Percentiles rank a stretch among this genome's conserved stretches.
Conservation (phyloP, 2,113 vertebrate species). For the Cyphomyrus plagiostoma region DNA sequence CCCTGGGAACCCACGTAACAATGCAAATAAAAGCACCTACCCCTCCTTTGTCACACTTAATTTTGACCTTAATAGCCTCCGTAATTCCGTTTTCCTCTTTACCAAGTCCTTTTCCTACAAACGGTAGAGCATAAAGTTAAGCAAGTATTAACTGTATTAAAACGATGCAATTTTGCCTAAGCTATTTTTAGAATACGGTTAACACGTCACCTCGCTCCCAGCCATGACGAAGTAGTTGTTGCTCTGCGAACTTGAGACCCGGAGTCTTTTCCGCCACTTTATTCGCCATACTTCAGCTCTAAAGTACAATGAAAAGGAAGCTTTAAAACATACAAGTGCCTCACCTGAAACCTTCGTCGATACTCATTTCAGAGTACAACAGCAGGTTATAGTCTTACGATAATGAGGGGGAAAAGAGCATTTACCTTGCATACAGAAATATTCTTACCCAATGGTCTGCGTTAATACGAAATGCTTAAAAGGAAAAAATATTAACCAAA, state of each 20-base stretch:
- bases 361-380: not conserved
- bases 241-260: constrained; percentile 74
- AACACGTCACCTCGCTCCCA: constrained; percentile 69
- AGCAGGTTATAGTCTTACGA: not conserved
- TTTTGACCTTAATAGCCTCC: constrained; percentile 77
- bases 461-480: not conserved
- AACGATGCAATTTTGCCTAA: not conserved
- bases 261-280: constrained; percentile 42
- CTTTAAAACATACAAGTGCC: not conserved
- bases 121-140: constrained; percentile 8
- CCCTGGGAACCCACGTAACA: not conserved
- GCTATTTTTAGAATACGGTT: not conserved
- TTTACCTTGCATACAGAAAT: not conserved
- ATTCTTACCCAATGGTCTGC: not conserved
- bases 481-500: not conserved
- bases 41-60: constrained; percentile 82
- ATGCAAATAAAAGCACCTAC: constrained; percentile 52
- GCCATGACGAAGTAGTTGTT: constrained; percentile 75
- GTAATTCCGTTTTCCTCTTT: constrained; percentile 72
- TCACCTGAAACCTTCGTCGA: not conserved
- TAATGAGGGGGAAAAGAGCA: not conserved
- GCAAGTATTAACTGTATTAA: not conserved
- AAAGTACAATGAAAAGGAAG: not conserved
- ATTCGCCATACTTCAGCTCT: constrained; percentile 46
- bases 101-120: constrained; percentile 80